These are phyloP conservation scores for Tetropium fuscum DNA, from an alignment of 2,888 invertebrate species.

Conservation along the genomic window DNA sequence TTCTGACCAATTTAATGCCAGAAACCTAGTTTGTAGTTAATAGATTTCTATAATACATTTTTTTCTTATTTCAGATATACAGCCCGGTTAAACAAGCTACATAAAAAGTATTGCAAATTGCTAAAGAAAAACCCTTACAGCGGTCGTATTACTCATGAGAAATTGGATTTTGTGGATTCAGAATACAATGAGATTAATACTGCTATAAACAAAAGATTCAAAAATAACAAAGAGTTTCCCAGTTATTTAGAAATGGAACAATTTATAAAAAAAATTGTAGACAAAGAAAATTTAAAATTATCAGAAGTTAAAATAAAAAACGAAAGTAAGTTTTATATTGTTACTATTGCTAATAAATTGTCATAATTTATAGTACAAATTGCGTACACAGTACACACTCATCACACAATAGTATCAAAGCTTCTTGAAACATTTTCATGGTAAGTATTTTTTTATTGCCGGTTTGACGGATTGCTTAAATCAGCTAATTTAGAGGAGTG, in stretches of 20 bases:
- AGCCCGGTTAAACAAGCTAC: constrained; percentile 49
- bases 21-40: not conserved
- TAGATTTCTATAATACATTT: not conserved
- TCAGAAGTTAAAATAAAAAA: constrained; percentile 48
- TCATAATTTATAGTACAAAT: too few species aligned
- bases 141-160: constrained; percentile 51
- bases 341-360: not conserved
- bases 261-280: constrained; percentile 50
- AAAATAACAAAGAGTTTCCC: constrained; percentile 56
- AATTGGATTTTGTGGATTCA: constrained; percentile 51
- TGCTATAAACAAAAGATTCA: constrained; percentile 56
- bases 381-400: too few species aligned
- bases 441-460: too few species aligned
- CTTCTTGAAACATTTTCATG: too few species aligned
- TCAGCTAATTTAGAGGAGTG: too few species aligned
- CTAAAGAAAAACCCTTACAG: constrained; percentile 54
- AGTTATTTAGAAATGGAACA: constrained; percentile 56
- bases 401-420: too few species aligned
- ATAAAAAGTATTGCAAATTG: constrained; percentile 53
- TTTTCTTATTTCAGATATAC: constrained; percentile 48
- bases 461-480: too few species aligned
- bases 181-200: constrained; percentile 53
- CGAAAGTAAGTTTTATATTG: constrained; percentile 49
- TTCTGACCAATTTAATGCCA: too few species aligned
- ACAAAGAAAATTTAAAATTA: constrained; percentile 48